phyloP scores from a whole-genome alignment of 1,140 invertebrate species.

The Hycleus phaleratus region DNA sequence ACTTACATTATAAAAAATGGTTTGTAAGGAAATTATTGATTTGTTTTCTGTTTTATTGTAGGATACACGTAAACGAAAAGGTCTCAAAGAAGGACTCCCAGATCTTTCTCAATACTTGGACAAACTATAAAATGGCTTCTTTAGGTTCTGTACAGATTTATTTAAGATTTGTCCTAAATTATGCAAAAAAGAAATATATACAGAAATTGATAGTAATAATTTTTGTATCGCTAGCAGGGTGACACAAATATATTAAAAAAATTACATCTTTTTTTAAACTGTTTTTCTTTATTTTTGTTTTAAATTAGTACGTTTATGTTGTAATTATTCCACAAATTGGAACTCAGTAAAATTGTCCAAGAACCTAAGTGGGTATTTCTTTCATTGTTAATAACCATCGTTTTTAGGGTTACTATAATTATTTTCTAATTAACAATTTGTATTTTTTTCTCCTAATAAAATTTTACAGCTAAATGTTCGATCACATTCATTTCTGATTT shows the following conservation, averaged over 20 bases:
- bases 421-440: too few relatives aligned
- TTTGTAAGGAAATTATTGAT: slow-evolving; percentile 23
- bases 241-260: neutral
- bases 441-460: too few relatives aligned
- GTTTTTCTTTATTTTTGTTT: too few relatives aligned
- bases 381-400: neutral
- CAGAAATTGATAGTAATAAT: slow-evolving; percentile 5
- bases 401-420: too few relatives aligned
- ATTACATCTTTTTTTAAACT: neutral
- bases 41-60: slow-evolving; percentile 45
- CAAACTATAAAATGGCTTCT: slow-evolving; percentile 70
- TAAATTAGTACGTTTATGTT: neutral
- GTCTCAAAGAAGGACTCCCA: slow-evolving; percentile 95
- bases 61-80: slow-evolving; percentile 98
- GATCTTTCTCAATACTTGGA: slow-evolving; percentile 88
- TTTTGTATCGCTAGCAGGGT: slow-evolving; percentile 9
- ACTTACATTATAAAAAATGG: slow-evolving; percentile 3
- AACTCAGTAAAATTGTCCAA: slow-evolving; percentile 10
- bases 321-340: slow-evolving; percentile 2
- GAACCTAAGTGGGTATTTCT: slow-evolving; percentile 2
- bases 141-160: slow-evolving; percentile 33
- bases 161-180: slow-evolving; percentile 22
- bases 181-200: neutral
- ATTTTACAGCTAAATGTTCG: too few relatives aligned
- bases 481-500: too few relatives aligned